phyloP scores from a whole-genome alignment of 2,888 invertebrate species.

The Oligia latruncula region DNA sequence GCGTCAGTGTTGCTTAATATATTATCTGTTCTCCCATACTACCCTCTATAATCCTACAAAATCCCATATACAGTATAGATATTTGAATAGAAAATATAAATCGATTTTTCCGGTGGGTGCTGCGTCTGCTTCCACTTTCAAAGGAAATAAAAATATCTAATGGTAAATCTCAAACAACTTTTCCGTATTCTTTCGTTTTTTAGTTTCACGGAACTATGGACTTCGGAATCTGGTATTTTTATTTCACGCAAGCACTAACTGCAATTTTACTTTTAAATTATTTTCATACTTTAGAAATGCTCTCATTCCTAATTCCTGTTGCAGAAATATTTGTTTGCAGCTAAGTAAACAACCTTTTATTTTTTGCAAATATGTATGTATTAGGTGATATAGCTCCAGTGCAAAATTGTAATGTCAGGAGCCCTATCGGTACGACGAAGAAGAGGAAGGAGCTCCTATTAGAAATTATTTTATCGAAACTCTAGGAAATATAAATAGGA shows the following conservation, averaged over 20 bases:
- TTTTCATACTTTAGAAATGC: neutral
- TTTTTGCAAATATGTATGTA: neutral
- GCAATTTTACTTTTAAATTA: slow-evolving; percentile 9
- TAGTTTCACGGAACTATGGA: neutral
- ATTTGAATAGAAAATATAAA: slow-evolving; percentile 26
- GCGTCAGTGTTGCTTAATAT: slow-evolving; percentile 42
- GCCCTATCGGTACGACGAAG: neutral
- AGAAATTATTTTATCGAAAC: neutral
- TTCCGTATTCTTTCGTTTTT: neutral
- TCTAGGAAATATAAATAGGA: slow-evolving; percentile 2
- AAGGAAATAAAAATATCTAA: slow-evolving; percentile 6
- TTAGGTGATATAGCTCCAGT: neutral
- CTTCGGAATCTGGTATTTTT: neutral
- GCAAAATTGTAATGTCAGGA: neutral
- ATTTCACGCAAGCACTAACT: neutral
- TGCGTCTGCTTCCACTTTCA: neutral
- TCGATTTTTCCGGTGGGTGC: neutral
- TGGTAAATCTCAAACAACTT: neutral
- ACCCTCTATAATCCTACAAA: neutral
- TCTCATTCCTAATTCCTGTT: neutral
- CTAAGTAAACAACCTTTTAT: neutral
- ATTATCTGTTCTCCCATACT: slow-evolving; percentile 23
- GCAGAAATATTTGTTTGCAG: slow-evolving; percentile 1
- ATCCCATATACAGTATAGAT: neutral
- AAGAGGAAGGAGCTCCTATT: neutral